phyloP scores from a whole-genome alignment of 2,797 vertebrate species.

The Aviceda leuphotes region DNA sequence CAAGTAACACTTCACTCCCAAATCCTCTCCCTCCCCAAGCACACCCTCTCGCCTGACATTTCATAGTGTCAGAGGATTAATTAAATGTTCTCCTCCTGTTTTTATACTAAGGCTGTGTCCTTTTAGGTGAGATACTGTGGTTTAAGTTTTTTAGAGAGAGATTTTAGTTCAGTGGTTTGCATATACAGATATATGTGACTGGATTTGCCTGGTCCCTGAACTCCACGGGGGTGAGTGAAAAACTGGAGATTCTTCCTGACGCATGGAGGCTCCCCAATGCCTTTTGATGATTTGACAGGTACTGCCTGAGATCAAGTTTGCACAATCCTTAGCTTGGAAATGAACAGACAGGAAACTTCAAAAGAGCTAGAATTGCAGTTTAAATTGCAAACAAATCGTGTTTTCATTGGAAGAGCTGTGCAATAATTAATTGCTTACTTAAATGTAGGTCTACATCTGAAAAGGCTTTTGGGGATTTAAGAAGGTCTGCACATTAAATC shows the following conservation, averaged over 20 bases:
- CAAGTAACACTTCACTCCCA: neutral
- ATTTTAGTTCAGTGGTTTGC: neutral
- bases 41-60: neutral
- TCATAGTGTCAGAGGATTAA: neutral
- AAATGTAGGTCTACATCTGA: slow-evolving; percentile 23
- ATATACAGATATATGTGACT: neutral
- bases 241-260: neutral
- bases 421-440: slow-evolving; percentile 30
- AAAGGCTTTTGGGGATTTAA: slow-evolving; percentile 25
- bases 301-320: neutral
- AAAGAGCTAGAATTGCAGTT: neutral
- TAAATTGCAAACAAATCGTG: slow-evolving; percentile 20
- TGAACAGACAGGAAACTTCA: slow-evolving; percentile 1
- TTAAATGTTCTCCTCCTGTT: neutral
- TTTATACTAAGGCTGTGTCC: neutral
- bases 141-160: neutral
- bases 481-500: slow-evolving; percentile 16
- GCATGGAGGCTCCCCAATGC: neutral
- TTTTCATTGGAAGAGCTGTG: neutral
- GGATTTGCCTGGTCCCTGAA: neutral
- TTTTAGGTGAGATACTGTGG: neutral
- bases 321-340: neutral
- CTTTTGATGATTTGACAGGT: slow-evolving; percentile 5
- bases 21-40: neutral
- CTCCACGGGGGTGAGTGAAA: neutral